phyloP scores from a whole-genome alignment of 1,140 invertebrate genomes.

The Bombus pascuorum region DNA sequence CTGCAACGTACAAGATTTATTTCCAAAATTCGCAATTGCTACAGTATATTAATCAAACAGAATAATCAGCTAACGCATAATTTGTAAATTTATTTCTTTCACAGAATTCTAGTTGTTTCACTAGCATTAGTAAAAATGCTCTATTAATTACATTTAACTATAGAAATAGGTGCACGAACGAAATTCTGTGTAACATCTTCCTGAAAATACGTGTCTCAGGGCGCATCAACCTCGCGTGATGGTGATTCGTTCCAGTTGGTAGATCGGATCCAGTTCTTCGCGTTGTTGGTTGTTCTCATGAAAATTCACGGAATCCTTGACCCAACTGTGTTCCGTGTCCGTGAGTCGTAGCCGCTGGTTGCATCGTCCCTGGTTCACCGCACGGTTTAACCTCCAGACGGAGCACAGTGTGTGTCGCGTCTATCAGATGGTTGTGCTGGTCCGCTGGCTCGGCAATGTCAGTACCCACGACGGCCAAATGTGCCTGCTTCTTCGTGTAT shows the following conservation, averaged over 20 bases:
- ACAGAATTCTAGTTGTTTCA: no score
- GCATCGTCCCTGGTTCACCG: conserved; percentile 61
- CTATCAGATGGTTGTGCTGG: conserved; percentile 64
- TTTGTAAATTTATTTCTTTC: no score
- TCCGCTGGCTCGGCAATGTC: conserved; percentile 53
- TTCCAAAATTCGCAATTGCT: no score
- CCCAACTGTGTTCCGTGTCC: conserved; percentile 49
- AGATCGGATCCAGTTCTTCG: conserved; percentile 12
- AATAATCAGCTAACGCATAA: no score
- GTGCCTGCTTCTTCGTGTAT: conserved; percentile 49
- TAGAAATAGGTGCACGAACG: no score
- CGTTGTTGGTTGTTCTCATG: conserved; percentile 51
- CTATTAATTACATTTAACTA: no score
- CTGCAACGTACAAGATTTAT: no score
- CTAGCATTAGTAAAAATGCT: no score
- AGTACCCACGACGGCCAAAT: conserved; percentile 53
- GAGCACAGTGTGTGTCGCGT: conserved; percentile 56
- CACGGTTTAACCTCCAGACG: conserved; percentile 68
- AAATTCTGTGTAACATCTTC: no score
- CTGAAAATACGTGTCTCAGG: no score
- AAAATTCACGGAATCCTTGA: conserved; percentile 66
- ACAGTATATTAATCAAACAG: no score
- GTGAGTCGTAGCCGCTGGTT: conserved; percentile 39
- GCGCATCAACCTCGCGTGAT: no score
- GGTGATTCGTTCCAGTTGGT: background rate